Base-by-base conservation (phyloP, 2,888 invertebrate species). In the Teleiodes luculella region DNA sequence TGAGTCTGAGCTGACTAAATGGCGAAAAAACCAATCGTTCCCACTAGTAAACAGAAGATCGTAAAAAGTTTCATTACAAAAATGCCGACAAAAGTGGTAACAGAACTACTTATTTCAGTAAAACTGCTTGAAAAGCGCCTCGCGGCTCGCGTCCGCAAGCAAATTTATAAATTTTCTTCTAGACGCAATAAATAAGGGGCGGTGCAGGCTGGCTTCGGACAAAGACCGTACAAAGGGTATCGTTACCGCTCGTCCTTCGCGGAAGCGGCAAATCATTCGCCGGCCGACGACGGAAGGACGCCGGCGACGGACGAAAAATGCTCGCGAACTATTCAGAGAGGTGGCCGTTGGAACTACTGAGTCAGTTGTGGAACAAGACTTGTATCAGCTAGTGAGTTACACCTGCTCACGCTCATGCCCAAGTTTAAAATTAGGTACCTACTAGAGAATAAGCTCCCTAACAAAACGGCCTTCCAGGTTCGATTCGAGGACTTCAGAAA, bases 241-340 rank as follows among this genome's bases (percentile, higher is more conserved):
- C 78, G 78, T 78, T 78, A 57, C 70, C 65, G 67, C 63, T 60
- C 70, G 70, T 68, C 73, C 67, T 63, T 65, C 63, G 78, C 76
- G 86, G 86, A 86, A 82, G 72, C 70, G 76, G 78, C 78, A 78
- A 83, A 86, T 86, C 85, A 83, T 86, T 82, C 81, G 70, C 69
- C 70, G 70, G 76, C 74, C 76, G 84, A 80, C 81, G 14, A 79
- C 70, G 74, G 73, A 39, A 11, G 39, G 16, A 6, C 24, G 30
- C 48, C 48, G 67, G 64, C 64, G 68, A 65, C 69, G 75, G 72
- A 78, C 78, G 74, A 57, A 53, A 66, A 73, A 74, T 71, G 43
- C 43, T 20, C 24, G 43, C 64, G 67, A 65, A 64, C 35, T 28
- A 24, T 37, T 50, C n/a, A 8, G 7, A 50, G 50, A 6, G 37